These are phyloP conservation scores for Peromyscus attwateri DNA, from an alignment of 2,797 vertebrate genomes.

Conservation along the genomic window DNA sequence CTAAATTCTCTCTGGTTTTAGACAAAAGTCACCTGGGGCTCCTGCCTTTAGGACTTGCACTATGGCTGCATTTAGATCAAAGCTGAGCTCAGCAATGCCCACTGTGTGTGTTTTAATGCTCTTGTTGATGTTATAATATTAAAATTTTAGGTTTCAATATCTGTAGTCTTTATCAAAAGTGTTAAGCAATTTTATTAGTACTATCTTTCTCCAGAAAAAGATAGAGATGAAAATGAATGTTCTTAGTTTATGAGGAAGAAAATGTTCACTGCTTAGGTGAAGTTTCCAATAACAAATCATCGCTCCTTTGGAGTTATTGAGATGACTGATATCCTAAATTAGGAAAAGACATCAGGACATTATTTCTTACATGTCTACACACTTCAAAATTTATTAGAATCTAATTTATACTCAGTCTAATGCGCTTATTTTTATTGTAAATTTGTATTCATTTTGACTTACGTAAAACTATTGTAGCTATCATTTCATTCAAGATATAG, in stretches of 20 bases:
- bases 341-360: not conserved
- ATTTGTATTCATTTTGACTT: not conserved
- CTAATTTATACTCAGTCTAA: not conserved
- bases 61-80: not conserved
- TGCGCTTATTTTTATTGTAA: not conserved
- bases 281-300: not conserved
- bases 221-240: not conserved
- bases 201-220: not conserved
- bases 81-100: not conserved
- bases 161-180: constrained; percentile 36
- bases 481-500: not conserved
- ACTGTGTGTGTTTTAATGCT: constrained; percentile 25
- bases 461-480: not conserved
- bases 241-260: not conserved
- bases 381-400: constrained; percentile 19
- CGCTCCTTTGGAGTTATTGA: not conserved
- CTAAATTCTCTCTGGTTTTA: constrained; percentile 48
- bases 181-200: not conserved
- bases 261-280: not conserved
- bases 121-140: constrained; percentile 52
- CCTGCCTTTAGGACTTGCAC: not conserved
- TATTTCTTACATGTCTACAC: not conserved
- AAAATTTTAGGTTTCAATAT: constrained; percentile 44
- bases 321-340: not conserved
- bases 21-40: not conserved